Conservation (phyloP, 2,113 vertebrate genomes). For the Myocastor coypus region DNA sequence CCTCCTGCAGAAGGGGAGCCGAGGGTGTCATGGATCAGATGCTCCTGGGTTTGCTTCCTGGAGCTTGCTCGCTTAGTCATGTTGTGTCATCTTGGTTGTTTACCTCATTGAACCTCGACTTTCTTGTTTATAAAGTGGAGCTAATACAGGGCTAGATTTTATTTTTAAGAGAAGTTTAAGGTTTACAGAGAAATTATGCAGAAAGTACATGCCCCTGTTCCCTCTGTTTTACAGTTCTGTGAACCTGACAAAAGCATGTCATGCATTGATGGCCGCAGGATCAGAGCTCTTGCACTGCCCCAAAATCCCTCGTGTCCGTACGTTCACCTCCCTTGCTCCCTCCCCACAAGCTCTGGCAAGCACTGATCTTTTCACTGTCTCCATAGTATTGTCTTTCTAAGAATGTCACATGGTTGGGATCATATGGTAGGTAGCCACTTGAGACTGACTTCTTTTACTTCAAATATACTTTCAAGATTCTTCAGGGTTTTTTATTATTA, state of each 20-base stretch:
- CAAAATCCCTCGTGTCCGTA: not conserved
- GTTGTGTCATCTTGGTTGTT: not conserved
- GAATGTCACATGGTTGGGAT: not conserved
- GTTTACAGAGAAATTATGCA: not conserved
- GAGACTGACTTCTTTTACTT: not conserved
- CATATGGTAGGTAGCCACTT: not conserved
- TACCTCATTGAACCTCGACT: not conserved
- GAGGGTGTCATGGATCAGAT: not conserved
- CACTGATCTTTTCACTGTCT: not conserved
- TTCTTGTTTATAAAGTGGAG: not conserved
- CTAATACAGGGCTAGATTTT: not conserved
- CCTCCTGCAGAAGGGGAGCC: not conserved
- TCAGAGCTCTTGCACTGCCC: not conserved
- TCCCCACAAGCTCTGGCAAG: not conserved
- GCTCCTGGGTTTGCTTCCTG: not conserved
- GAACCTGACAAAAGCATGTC: not conserved
- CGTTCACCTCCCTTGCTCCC: not conserved
- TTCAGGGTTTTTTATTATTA: not conserved
- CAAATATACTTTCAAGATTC: not conserved
- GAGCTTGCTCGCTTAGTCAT: not conserved
- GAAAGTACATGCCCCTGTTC: not conserved
- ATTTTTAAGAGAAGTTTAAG: not conserved
- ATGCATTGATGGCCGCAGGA: not conserved
- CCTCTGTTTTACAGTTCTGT: not conserved
- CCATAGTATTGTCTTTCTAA: not conserved